Evolutionary conservation across 2,113 vertebrate genomes (phyloP), one percentile per base, ranked within the genome.

Genomic region (Epinephelus fuscoguttatus): DNA sequence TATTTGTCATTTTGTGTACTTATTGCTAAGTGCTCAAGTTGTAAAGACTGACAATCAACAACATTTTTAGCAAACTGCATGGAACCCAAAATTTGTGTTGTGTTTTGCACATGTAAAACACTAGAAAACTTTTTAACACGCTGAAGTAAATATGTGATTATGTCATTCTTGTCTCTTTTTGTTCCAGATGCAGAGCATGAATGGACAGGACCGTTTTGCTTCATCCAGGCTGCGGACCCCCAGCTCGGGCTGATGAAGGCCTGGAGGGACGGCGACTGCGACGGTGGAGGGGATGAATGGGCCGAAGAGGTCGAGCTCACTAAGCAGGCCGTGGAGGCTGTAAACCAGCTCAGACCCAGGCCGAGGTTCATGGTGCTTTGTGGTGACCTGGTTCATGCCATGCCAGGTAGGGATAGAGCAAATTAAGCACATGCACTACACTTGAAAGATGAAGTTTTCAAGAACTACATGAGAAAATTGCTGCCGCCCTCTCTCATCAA

Each of bases 241-340:
- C 98, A 99, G 92, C 96, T 99, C 17, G 98, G 98, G 2, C 93
- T 99, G 78, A 99, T 98, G 94, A 99, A 99, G 92, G 95, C 97
- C n/a, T 99, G 97, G 97, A 91, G 92, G 70, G 87, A 93, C 0
- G 97, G 97, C 5, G 95, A 99, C 87, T 95, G 91, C 25, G 72
- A 92, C 1, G 92, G 76, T 0, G 96, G 96, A 9, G 98, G 98
- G 3, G 96, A 99, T 6, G 97, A 97, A 76, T 99, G 98, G 98
- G 92, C 18, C 0, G 95, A 98, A 78, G 98, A 99, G 93, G 95
- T 98, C 40, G 92, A 89, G 70, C 96, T 99, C 69, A 96, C 96
- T 14, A 92, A 96, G 69, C 96, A 96, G 85, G 97, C 97, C 0
- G 95, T 99, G 52, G 94, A 95, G 81, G 97, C 97, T 0, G 33